Evolutionary conservation across 1,140 invertebrate genomes (phyloP).

Genomic region (Lucilia cuprina): DNA sequence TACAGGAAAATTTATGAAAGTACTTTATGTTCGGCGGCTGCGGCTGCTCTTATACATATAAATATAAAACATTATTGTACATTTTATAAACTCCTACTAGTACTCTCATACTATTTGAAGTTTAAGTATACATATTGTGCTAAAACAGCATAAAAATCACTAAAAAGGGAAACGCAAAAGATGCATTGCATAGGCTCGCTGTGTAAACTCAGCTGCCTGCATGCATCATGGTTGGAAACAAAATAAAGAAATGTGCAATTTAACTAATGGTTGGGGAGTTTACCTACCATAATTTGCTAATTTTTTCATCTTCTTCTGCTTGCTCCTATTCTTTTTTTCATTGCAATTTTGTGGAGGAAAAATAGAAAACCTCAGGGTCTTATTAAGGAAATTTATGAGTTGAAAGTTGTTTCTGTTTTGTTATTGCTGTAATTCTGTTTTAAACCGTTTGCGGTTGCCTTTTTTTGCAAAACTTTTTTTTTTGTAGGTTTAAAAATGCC

Average conservation of each 20-base stretch:
- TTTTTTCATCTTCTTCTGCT: not conserved
- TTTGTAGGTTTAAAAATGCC: not conserved
- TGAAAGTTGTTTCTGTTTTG: not conserved
- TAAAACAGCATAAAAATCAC: not conserved
- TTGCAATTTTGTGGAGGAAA: not conserved
- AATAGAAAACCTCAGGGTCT: not conserved
- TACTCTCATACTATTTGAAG: too few relatives aligned
- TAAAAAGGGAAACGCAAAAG: not conserved
- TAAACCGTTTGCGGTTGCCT: not conserved
- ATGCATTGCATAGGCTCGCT: slow-evolving; percentile 1
- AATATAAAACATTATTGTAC: not conserved
- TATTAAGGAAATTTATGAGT: slow-evolving; percentile 12
- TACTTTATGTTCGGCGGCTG: not conserved
- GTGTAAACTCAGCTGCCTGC: not conserved
- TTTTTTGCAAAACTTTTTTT: not conserved
- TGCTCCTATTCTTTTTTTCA: not conserved
- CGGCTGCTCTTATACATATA: not conserved
- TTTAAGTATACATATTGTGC: not conserved
- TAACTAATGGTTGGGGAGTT: slow-evolving; percentile 27
- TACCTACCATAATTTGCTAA: slow-evolving; percentile 30
- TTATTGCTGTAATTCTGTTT: not conserved
- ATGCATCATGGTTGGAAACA: not conserved
- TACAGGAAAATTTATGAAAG: slow-evolving; percentile 23
- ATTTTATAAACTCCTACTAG: not conserved
- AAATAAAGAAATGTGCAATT: slow-evolving; percentile 17